Conservation (phyloP, 2,797 vertebrate genomes). For the Rachycentron canadum region DNA sequence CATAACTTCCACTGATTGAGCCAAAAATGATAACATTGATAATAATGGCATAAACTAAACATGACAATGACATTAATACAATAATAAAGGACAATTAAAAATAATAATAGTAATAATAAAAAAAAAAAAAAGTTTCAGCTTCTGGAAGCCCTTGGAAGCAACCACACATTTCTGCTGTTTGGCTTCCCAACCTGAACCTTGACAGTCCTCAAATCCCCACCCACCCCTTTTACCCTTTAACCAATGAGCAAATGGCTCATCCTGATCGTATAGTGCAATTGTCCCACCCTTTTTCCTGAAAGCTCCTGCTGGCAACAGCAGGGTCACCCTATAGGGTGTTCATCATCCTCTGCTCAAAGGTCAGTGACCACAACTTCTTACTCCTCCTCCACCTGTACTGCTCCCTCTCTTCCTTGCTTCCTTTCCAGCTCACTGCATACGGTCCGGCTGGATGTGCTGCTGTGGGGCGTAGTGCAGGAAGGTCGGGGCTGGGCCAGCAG, state of each 20-base stretch:
- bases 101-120: constrained; percentile 57
- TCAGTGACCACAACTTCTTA: constrained; percentile 5
- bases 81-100: constrained; percentile 70
- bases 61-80: constrained; percentile 78
- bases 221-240: constrained; percentile 42
- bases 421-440: constrained; percentile 89
- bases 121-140: constrained; percentile 77
- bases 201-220: constrained; percentile 41
- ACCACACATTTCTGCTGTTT: constrained; percentile 61
- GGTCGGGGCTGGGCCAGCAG: constrained; percentile 78
- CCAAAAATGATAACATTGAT: constrained; percentile 64
- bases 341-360: constrained; percentile 46
- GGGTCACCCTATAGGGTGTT: constrained; percentile 46
- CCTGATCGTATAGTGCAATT: constrained; percentile 82
- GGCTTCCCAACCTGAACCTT: constrained; percentile 64
- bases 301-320: constrained; percentile 56
- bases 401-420: neutral
- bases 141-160: constrained; percentile 79
- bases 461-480: constrained; percentile 93
- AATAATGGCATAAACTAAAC: constrained; percentile 69
- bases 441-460: constrained; percentile 92
- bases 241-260: constrained; percentile 63
- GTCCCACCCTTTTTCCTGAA: constrained; percentile 80
- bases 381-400: neutral
- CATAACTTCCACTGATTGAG: constrained; percentile 73